A percentile compares a stretch with the other conserved stretches of the same genome.
Conservation (phyloP, 2,888 invertebrate species). For the Erebia aethiops region DNA sequence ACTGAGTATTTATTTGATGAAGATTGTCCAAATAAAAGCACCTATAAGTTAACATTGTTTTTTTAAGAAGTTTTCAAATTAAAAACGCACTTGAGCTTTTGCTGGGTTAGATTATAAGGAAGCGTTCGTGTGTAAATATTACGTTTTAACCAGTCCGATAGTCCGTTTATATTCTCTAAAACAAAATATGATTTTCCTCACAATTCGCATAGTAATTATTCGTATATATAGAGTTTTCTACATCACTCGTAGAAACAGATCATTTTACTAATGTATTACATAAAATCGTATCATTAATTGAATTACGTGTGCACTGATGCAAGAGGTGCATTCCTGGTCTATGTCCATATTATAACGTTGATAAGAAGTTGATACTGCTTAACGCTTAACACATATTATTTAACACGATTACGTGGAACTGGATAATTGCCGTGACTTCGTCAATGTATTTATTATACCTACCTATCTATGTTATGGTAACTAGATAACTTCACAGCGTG, state of each 20-base stretch:
- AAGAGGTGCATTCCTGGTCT: slow-evolving; percentile 10
- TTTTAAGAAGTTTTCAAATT: no score
- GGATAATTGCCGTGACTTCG: slow-evolving; percentile 1
- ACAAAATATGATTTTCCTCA: no score
- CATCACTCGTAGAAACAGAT: slow-evolving; percentile 21
- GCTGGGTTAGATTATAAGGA: no score
- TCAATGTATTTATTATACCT: background rate
- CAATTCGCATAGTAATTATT: no score
- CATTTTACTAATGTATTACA: slow-evolving; percentile 36
- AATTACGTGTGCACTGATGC: slow-evolving; percentile 20
- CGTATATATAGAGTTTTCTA: background rate
- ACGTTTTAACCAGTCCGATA: no score
- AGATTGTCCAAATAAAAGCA: no score
- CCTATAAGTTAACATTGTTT: no score
- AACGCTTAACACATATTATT: slow-evolving; percentile 4
- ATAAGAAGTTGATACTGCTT: slow-evolving; percentile 9
- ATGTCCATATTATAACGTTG: slow-evolving; percentile 20
- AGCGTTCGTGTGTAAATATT: no score
- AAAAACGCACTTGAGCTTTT: no score
- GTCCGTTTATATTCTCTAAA: no score
- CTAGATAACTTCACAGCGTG: background rate
- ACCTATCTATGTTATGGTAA: background rate
- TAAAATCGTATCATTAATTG: slow-evolving; percentile 30
- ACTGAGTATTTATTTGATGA: no score
- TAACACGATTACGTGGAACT: background rate